Evolutionary conservation across 2,888 invertebrate species (phyloP).

Genomic region (Vannuccia rotundouncinata): DNA sequence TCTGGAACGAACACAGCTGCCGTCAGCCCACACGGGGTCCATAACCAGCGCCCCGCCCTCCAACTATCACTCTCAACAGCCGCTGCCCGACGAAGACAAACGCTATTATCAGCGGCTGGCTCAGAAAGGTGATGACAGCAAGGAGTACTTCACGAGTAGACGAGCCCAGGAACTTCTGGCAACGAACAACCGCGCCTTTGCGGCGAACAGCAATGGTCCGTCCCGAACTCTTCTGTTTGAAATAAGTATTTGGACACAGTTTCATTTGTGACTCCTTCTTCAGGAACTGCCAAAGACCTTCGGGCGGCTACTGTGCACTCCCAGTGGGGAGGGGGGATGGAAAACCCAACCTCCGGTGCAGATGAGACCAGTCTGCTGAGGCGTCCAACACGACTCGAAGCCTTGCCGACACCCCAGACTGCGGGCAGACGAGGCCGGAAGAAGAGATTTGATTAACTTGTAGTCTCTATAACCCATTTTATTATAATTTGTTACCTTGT

Average conservation of each 20-base stretch:
- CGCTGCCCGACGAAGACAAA: slow-evolving; percentile 32
- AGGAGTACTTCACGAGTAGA: slow-evolving; percentile 37
- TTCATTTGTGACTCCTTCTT: not conserved
- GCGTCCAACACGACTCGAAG: slow-evolving; percentile 58
- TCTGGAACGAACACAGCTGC: slow-evolving; percentile 65
- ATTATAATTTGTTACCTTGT: too few relatives aligned
- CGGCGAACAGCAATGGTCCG: slow-evolving; percentile 46
- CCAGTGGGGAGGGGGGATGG: not conserved
- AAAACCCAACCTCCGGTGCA: slow-evolving; percentile 42
- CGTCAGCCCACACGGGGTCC: slow-evolving; percentile 63
- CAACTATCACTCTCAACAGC: slow-evolving; percentile 51
- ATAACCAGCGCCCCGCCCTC: slow-evolving; percentile 69
- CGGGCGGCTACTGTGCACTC: slow-evolving; percentile 47
- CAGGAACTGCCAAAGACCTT: slow-evolving; percentile 41
- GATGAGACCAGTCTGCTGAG: slow-evolving; percentile 47
- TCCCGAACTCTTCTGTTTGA: too few relatives aligned
- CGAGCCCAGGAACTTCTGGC: slow-evolving; percentile 28
- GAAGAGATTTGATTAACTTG: slow-evolving; percentile 5
- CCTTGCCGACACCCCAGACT: slow-evolving; percentile 50
- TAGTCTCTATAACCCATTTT: too few relatives aligned
- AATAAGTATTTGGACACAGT: not conserved
- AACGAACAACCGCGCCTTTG: slow-evolving; percentile 47
- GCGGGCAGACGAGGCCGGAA: slow-evolving; percentile 39
- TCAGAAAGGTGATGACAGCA: slow-evolving; percentile 16
- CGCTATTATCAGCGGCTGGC: slow-evolving; percentile 35